Conservation (phyloP, 2,113 vertebrate species). For the Takifugu bimaculatus region DNA sequence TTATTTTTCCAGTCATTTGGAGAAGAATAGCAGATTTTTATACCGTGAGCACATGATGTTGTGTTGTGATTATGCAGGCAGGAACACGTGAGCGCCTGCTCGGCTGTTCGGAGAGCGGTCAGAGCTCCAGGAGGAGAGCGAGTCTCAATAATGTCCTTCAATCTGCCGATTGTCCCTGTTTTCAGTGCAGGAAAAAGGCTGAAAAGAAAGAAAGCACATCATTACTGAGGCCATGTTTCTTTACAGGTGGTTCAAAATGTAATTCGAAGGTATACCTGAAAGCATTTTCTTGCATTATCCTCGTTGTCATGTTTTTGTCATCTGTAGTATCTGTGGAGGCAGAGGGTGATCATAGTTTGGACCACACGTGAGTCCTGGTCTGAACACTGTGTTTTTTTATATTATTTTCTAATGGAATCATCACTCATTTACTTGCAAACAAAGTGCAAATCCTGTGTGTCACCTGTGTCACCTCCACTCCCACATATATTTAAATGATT, state of each 20-base stretch:
- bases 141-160: slow-evolving; percentile 4
- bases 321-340: too few relatives aligned
- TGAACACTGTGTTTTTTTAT: too few relatives aligned
- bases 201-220: neutral
- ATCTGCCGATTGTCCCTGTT: slow-evolving; percentile 4
- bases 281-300: too few relatives aligned
- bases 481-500: neutral
- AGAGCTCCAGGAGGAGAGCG: neutral
- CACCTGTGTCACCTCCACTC: too few relatives aligned
- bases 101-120: slow-evolving; percentile 18
- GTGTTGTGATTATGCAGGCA: slow-evolving; percentile 13
- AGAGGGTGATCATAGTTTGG: too few relatives aligned
- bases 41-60: neutral
- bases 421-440: too few relatives aligned
- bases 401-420: too few relatives aligned
- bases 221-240: neutral
- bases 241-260: too few relatives aligned
- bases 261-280: too few relatives aligned
- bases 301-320: too few relatives aligned
- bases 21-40: neutral
- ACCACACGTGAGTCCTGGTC: too few relatives aligned
- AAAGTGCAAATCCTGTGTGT: too few relatives aligned
- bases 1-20: neutral
- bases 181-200: neutral
- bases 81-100: slow-evolving; percentile 30